Percentiles rank a stretch among this genome's conserved stretches.
These are phyloP conservation scores for Plebejus argus DNA, from an alignment of 2,888 invertebrate genomes.

Conservation along the genomic window DNA sequence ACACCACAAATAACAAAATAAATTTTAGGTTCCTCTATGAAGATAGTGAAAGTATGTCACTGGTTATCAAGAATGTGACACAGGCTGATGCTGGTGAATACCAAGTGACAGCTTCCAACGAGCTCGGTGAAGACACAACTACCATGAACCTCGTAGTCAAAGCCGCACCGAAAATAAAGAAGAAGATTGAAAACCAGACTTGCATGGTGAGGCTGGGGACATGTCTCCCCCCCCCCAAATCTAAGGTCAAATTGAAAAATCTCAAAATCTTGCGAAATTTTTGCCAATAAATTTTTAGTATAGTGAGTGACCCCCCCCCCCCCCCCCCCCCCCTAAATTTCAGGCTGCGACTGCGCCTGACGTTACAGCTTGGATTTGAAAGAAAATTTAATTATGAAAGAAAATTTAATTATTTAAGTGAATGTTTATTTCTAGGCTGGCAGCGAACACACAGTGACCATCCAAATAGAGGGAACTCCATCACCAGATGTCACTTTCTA, in stretches of 20 bases:
- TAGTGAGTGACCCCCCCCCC: too few relatives aligned
- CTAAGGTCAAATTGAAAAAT: too few relatives aligned
- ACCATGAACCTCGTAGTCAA: conserved; percentile 89
- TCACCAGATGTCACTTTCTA: conserved; percentile 91
- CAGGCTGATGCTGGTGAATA: conserved; percentile 92
- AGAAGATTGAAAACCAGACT: conserved; percentile 88
- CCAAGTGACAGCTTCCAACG: conserved; percentile 89
- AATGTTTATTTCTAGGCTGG: conserved; percentile 64
- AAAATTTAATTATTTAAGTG: background rate
- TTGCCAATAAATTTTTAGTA: too few relatives aligned
- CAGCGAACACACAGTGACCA: conserved; percentile 87
- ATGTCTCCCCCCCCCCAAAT: too few relatives aligned
- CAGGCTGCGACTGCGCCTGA: too few relatives aligned
- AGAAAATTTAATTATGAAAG: too few relatives aligned
- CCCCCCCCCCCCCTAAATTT: too few relatives aligned
- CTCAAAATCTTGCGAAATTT: too few relatives aligned
- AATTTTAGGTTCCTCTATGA: conserved; percentile 87
- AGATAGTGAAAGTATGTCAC: conserved; percentile 92
- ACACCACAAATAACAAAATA: background rate
- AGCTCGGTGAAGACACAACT: conserved; percentile 89
- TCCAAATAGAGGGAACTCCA: conserved; percentile 92
- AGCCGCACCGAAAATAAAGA: conserved; percentile 92
- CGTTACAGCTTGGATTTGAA: too few relatives aligned
- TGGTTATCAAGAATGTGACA: conserved; percentile 93
- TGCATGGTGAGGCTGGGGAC: too few relatives aligned